Conservation (phyloP, 2,797 vertebrate genomes). For the Setipinna tenuifilis region DNA sequence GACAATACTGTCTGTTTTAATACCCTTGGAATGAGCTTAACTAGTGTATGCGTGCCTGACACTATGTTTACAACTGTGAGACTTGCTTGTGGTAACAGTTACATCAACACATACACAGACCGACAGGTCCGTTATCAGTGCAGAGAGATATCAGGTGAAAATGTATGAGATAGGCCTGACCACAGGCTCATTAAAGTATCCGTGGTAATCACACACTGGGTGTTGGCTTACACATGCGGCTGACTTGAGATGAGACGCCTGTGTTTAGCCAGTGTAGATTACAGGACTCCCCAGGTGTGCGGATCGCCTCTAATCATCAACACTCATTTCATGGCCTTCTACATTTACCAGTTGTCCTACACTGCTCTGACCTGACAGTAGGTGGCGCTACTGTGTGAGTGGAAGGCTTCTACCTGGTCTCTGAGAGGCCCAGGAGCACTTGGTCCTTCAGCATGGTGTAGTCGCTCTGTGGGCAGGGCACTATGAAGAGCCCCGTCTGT, state of each 20-base stretch:
- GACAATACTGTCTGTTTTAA: no score
- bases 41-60: no score
- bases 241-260: conserved; percentile 7
- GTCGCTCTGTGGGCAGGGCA: conserved; percentile 69
- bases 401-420: conserved; percentile 64
- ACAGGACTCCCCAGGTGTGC: neutral
- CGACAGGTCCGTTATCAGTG: neutral
- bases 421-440: conserved; percentile 69
- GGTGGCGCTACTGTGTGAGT: neutral
- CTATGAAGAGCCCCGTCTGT: conserved; percentile 63
- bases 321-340: neutral
- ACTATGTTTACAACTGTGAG: neutral
- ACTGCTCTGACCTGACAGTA: neutral
- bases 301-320: conserved; percentile 1
- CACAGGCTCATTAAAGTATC: conserved; percentile 1
- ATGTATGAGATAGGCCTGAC: conserved; percentile 4
- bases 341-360: no score
- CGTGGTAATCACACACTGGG: conserved; percentile 20
- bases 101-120: neutral
- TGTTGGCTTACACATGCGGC: conserved; percentile 11
- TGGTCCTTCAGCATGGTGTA: conserved; percentile 63
- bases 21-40: no score
- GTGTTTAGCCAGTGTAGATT: neutral
- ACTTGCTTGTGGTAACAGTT: neutral
- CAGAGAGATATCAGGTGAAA: neutral